These are phyloP conservation scores for Teleogryllus occipitalis DNA, from an alignment of 1,140 invertebrate species.

Conservation along the genomic window DNA sequence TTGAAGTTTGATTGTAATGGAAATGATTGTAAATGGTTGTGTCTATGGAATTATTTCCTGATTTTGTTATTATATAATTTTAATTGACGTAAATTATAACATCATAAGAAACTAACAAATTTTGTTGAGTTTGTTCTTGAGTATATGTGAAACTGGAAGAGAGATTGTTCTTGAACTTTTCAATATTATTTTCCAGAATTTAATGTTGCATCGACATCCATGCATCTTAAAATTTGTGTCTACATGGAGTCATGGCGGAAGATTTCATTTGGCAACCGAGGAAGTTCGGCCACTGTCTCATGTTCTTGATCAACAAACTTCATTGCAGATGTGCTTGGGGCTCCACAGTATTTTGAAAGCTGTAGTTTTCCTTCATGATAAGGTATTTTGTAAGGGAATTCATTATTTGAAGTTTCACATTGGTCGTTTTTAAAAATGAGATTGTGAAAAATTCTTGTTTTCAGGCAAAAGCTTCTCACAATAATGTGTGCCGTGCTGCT, in stretches of 20 bases:
- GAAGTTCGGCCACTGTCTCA: constrained; percentile 60
- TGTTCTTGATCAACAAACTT: constrained; percentile 50
- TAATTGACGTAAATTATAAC: too few species aligned
- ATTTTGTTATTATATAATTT: too few species aligned
- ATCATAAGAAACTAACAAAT: too few species aligned
- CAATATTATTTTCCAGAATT: constrained; percentile 51
- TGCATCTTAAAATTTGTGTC: constrained; percentile 69
- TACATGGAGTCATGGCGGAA: constrained; percentile 65
- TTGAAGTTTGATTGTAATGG: too few species aligned
- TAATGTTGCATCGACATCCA: constrained; percentile 71
- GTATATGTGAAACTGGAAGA: too few species aligned
- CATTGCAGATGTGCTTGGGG: constrained; percentile 68
- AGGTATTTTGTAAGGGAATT: constrained; percentile 33
- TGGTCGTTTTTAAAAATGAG: neutral
- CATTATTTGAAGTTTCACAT: neutral
- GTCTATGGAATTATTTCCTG: too few species aligned
- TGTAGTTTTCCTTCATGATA: constrained; percentile 69
- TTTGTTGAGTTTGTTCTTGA: neutral
- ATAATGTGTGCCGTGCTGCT: constrained; percentile 69
- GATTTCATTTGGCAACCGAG: constrained; percentile 66
- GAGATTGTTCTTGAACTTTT: neutral
- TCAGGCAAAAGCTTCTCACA: constrained; percentile 62
- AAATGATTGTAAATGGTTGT: too few species aligned
- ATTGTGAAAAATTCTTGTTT: constrained; percentile 25
- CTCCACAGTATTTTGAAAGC: constrained; percentile 64